Base-by-base conservation (phyloP, 2,113 vertebrate genomes). In the Ardeotis arabs region DNA sequence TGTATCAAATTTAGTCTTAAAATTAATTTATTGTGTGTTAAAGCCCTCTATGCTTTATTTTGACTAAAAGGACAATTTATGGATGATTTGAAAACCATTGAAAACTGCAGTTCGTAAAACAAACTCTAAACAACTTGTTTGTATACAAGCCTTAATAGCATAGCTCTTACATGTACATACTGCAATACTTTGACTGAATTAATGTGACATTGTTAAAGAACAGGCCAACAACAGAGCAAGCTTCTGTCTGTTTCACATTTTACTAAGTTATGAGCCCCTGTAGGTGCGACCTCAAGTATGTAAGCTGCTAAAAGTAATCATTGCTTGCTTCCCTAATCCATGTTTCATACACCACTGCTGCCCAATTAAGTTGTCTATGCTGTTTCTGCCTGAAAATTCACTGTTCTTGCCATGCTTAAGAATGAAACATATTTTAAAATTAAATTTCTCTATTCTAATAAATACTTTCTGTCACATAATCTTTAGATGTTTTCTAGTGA, bases 301-400 rank as follows among this genome's bases (percentile, higher is more conserved):
- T 96, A 88, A 89, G 3, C 87, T 97, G 95, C 91, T 84, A 93
- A 70, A 95, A 95, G 62, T 87, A 94, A 97, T 96, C 90, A 84
- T 19, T 89, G 58, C 86, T 91, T 81, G 25, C 78, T 96, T 97
- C 82, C 60, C 68, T 95, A 95, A 95, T 95, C 84, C 59, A 52
- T 90, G 82, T 95, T 94, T 93, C 76, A 50, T 95, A 74, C 24
- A 81, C 41, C 56, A 84, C 18, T 93, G 89, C 74, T 91, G 53
- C 60, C 74, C 64, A 72, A 9, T 93, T 92, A 85, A 73, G 75
- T 92, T 93, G 47, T 68, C 33, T 78, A 27, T 83, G n/a, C 20
- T 96, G 9, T 92, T 97, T 88, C 58, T 94, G 80, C 31, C 70
- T 90, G 83, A 33, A 55, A 53, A 33, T 10, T 70, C 13, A 53